Base-by-base conservation (phyloP, 2,888 invertebrate species). In the Odontocolon sp. region DNA sequence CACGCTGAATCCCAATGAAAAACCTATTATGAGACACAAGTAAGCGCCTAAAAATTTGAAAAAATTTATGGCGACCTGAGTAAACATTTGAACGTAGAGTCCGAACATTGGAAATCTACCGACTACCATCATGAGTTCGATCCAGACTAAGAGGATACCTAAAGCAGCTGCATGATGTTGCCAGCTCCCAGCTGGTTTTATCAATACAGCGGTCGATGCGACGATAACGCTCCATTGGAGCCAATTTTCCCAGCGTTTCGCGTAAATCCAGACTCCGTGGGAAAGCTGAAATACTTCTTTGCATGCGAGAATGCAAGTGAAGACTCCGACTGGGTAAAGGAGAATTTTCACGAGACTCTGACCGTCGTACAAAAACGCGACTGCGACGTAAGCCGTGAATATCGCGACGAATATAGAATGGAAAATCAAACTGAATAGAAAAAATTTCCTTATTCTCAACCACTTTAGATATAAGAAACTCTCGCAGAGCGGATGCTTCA, bases 21-120 rank as follows among this genome's bases (percentile, higher is more conserved):
- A 97, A 0, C 96, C 96, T 67, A 96, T 92, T 74, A 96, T 92
- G 0, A 97, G 92, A 80, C 96, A 96, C 81, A 95, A 93, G 88
- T 96, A 97, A 0, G 96, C 96, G 75, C 95, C 89, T 1, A 96
- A 91, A 86, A 97, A 96, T 85, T 96, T 96, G 11, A 94, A 94
- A 87, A 97, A 96, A 87, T 97, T 96, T 0, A 95, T 92, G 0
- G 96, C 94, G 67, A 96, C 96, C 93, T 91, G 82, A 0, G 96
- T 95, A 88, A 96, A 96, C 96, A 97, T 96, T 91, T 96, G 96
- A 18, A 97, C 95, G 87, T 96, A 96, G 1, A 96, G 91, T 0
- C 96, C 96, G 83, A 96, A 96, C 81, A 95, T 95, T 33, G 96
- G 97, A 89, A 97, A 96, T 68, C 96, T 92, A 18, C 96, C 96